A percentile compares a stretch with the other conserved stretches of the same genome.
phyloP scores from a whole-genome alignment of 1,140 invertebrate genomes.

The Chymomyza costata region DNA sequence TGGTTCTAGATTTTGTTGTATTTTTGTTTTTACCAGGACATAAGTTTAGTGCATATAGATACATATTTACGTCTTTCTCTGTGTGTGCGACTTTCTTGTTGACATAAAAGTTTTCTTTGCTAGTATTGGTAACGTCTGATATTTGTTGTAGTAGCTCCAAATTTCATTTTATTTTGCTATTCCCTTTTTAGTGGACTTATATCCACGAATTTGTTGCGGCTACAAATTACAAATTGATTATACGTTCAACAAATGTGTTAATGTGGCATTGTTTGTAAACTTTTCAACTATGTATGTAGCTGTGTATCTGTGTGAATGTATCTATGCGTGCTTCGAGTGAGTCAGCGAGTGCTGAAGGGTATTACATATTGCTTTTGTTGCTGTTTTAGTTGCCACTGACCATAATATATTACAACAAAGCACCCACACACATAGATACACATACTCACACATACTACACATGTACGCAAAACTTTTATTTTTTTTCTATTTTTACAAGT shows the following conservation, averaged over 20 bases:
- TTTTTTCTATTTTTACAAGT: slow-evolving; percentile 44
- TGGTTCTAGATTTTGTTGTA: slow-evolving; percentile 38
- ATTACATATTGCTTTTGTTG: slow-evolving; percentile 5
- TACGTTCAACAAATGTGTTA: slow-evolving; percentile 74
- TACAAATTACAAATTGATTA: slow-evolving; percentile 74
- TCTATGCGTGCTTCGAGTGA: too few relatives aligned
- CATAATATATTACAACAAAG: slow-evolving; percentile 66
- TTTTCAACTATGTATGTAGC: too few relatives aligned
- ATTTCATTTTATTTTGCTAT: slow-evolving; percentile 18
- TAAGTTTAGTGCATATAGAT: neutral
- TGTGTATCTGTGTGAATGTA: slow-evolving; percentile 11
- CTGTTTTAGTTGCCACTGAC: slow-evolving; percentile 48
- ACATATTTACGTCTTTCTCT: slow-evolving; percentile 12
- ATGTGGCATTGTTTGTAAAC: slow-evolving; percentile 70
- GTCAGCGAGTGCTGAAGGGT: too few relatives aligned
- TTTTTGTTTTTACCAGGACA: neutral
- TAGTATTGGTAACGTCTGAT: neutral
- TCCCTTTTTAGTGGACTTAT: slow-evolving; percentile 46
- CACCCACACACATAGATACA: slow-evolving; percentile 20
- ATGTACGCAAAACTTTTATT: slow-evolving; percentile 47
- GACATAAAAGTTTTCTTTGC: slow-evolving; percentile 58
- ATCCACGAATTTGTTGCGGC: slow-evolving; percentile 67
- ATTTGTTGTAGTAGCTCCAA: slow-evolving; percentile 12
- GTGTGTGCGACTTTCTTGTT: slow-evolving; percentile 48
- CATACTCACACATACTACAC: slow-evolving; percentile 24